These are phyloP conservation scores for Pammene aurita DNA, from an alignment of 2,888 invertebrate genomes.

Conservation along the genomic window DNA sequence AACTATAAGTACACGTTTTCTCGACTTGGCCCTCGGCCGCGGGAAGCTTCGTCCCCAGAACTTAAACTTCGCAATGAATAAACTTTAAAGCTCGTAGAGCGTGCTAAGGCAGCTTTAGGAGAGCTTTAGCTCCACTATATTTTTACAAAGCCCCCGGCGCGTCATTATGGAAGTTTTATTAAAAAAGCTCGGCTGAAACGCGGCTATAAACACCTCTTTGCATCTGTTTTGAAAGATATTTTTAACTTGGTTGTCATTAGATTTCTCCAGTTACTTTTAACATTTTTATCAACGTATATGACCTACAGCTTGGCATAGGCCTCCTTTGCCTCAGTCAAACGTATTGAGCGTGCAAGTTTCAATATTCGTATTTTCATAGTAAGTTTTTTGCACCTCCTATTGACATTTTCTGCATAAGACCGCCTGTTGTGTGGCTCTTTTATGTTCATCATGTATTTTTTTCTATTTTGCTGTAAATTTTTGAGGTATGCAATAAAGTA, in stretches of 20 bases:
- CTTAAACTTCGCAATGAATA: slow-evolving; percentile 39
- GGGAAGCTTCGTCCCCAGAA: slow-evolving; percentile 30
- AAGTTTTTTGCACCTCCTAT: too few species aligned
- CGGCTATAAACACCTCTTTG: slow-evolving; percentile 22
- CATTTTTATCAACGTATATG: background rate
- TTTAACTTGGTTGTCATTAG: background rate
- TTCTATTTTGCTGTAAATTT: too few species aligned
- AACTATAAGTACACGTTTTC: too few species aligned
- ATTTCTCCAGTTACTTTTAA: background rate
- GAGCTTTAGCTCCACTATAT: slow-evolving; percentile 36
- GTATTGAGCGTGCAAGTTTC: too few species aligned
- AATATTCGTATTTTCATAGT: too few species aligned
- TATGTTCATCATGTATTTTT: too few species aligned
- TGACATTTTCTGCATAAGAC: too few species aligned
- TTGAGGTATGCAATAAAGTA: too few species aligned
- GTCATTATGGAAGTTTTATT: slow-evolving; percentile 40
- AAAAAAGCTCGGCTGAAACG: slow-evolving; percentile 19
- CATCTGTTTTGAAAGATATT: slow-evolving; percentile 3
- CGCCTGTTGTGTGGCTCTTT: too few species aligned
- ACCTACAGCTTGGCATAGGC: too few species aligned
- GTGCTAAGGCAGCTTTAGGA: slow-evolving; percentile 39
- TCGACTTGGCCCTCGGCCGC: background rate
- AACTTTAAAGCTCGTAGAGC: slow-evolving; percentile 40
- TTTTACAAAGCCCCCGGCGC: slow-evolving; percentile 33
- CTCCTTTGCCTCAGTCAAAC: too few species aligned